Evolutionary conservation across 1,140 invertebrate genomes (phyloP).

Genomic region (Drosophila biarmipes): DNA sequence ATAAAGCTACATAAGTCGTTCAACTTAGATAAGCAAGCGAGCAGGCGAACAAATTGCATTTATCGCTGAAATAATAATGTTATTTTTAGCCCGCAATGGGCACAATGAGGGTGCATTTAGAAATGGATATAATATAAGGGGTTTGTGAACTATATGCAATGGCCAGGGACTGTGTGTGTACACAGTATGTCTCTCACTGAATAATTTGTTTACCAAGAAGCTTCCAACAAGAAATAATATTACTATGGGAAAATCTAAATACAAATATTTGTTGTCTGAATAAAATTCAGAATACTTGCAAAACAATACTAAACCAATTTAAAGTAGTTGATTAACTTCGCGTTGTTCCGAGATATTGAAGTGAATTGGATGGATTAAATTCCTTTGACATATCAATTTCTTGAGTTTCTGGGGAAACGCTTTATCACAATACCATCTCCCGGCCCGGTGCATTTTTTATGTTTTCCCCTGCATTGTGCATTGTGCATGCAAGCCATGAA

Average conservation of each 20-base stretch:
- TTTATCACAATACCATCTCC: constrained; percentile 25
- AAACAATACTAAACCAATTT: not conserved
- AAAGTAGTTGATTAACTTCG: not conserved
- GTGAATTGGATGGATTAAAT: not conserved
- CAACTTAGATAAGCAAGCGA: constrained; percentile 36
- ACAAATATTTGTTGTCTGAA: not conserved
- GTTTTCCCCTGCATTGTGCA: constrained; percentile 29
- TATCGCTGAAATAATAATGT: constrained; percentile 32
- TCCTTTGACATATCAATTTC: constrained; percentile 23
- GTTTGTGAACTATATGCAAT: constrained; percentile 3
- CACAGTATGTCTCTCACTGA: constrained; percentile 6
- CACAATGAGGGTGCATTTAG: constrained; percentile 39
- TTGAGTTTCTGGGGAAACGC: constrained; percentile 13
- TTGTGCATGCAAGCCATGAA: constrained; percentile 61
- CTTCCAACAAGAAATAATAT: constrained; percentile 1
- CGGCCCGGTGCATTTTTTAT: constrained; percentile 11
- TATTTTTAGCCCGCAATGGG: constrained; percentile 35
- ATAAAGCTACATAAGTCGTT: constrained; percentile 39
- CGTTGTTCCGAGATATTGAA: not conserved
- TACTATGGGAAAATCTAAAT: constrained; percentile 22
- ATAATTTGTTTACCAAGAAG: constrained; percentile 34
- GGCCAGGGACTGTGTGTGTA: constrained; percentile 3
- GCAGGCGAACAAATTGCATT: constrained; percentile 37
- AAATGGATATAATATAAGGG: constrained; percentile 29
- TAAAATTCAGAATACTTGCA: not conserved